Evolutionary conservation across 2,797 vertebrate species (phyloP).

Genomic region (Chelon labrosus): DNA sequence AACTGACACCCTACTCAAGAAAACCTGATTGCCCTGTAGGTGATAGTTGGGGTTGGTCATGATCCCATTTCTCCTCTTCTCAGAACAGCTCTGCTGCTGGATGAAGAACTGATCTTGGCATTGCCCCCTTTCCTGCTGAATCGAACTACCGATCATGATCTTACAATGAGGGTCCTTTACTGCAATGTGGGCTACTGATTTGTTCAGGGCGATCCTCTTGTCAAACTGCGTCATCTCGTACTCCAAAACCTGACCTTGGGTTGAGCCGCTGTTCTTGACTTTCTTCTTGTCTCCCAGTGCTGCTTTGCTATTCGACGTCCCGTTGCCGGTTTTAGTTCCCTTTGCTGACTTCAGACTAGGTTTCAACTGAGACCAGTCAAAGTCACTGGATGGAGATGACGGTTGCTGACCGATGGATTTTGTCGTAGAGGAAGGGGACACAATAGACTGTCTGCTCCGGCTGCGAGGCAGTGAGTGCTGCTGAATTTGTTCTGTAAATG

Average conservation of each 20-base stretch:
- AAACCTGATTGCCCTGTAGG: conserved; percentile 96
- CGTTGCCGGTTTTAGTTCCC: conserved; percentile 88
- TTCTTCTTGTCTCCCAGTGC: conserved; percentile 90
- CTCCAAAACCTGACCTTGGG: conserved; percentile 92
- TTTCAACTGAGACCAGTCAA: conserved; percentile 96
- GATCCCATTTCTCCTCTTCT: conserved; percentile 97
- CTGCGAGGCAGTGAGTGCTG: conserved; percentile 98
- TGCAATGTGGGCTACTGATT: conserved; percentile 84
- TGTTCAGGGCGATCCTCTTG: conserved; percentile 90
- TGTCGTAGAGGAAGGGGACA: conserved; percentile 95
- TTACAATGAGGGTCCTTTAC: conserved; percentile 91
- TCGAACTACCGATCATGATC: conserved; percentile 86
- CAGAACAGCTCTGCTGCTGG: conserved; percentile 92
- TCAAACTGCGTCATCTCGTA: conserved; percentile 99
- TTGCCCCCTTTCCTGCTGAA: conserved; percentile 88
- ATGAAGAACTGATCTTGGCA: conserved; percentile 91
- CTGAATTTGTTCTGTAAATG: conserved; percentile 97
- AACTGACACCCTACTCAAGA: conserved; percentile 94
- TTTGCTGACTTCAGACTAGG: conserved; percentile 92
- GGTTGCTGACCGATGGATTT: conserved; percentile 92
- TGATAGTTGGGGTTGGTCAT: conserved; percentile 99
- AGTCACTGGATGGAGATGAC: conserved; percentile 92
- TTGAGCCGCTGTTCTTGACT: conserved; percentile 86
- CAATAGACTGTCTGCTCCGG: conserved; percentile 95
- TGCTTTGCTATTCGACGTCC: conserved; percentile 86